Evolutionary conservation across 2,113 vertebrate species (phyloP).

Genomic region (Antechinus flavipes): DNA sequence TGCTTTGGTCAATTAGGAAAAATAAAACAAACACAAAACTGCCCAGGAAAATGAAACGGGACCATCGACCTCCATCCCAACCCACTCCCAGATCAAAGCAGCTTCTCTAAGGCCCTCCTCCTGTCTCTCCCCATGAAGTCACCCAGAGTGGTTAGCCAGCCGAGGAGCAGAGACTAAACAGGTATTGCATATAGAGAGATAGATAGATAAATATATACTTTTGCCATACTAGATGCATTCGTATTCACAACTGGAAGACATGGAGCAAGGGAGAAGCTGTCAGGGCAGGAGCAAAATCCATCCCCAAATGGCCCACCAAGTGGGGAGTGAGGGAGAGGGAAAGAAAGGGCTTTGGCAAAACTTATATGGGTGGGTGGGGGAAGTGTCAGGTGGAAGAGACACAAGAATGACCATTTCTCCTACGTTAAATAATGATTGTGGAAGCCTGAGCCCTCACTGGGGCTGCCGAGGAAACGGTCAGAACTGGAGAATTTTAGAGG

Average conservation of each 20-base stretch:
- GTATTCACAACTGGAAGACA: conserved; percentile 84
- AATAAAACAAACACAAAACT: conserved; percentile 21
- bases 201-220: conserved; percentile 39
- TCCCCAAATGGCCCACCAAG: background rate
- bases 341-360: conserved; percentile 55
- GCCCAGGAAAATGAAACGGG: background rate
- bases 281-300: background rate
- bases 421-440: background rate
- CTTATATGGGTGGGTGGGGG: background rate
- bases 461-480: background rate
- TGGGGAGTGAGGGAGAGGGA: background rate
- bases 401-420: background rate
- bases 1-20: conserved; percentile 70
- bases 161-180: conserved; percentile 59
- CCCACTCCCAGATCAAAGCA: background rate
- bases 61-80: background rate
- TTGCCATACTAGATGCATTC: conserved; percentile 73
- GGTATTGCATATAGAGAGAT: conserved; percentile 85
- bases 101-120: background rate
- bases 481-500: background rate
- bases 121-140: background rate
- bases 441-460: conserved; percentile 38
- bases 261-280: conserved; percentile 53
- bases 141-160: background rate
- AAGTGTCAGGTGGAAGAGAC: background rate